phyloP scores from a whole-genome alignment of 2,797 vertebrate species.

The Erethizon dorsatum region DNA sequence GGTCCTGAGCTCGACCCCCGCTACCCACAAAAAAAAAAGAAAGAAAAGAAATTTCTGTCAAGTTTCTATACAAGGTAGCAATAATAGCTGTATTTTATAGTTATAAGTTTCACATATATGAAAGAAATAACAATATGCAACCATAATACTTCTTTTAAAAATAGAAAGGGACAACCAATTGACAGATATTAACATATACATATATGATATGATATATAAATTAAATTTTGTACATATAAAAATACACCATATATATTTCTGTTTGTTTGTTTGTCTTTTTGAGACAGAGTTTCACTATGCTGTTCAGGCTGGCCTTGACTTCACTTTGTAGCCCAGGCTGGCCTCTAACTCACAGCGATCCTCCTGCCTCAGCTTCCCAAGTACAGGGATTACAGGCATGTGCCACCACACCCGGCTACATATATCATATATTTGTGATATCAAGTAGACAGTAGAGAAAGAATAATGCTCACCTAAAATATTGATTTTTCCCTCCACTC shows the following conservation, averaged over 20 bases:
- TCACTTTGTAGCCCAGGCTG: no score
- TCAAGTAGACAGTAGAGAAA: not conserved
- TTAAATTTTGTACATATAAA: slow-evolving; percentile 3
- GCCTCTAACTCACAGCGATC: no score
- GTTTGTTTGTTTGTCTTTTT: no score
- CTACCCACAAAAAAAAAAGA: no score
- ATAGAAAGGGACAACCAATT: not conserved
- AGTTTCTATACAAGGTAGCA: not conserved
- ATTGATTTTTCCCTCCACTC: not conserved
- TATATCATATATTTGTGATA: slow-evolving; percentile 21
- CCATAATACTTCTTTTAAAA: not conserved
- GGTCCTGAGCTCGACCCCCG: no score
- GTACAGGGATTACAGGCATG: no score
- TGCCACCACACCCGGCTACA: no score
- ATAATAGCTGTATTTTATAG: not conserved
- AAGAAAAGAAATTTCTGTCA: no score
- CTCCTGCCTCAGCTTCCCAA: no score
- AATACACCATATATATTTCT: not conserved
- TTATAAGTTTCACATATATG: slow-evolving; percentile 38
- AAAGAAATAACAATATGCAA: slow-evolving; percentile 22
- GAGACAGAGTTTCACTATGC: no score
- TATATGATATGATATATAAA: not conserved
- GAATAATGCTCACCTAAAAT: slow-evolving; percentile 35
- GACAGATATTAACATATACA: slow-evolving; percentile 32
- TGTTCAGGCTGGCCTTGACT: no score